phyloP scores from a whole-genome alignment of 1,140 invertebrate species.

The Drosophila persimilis region DNA sequence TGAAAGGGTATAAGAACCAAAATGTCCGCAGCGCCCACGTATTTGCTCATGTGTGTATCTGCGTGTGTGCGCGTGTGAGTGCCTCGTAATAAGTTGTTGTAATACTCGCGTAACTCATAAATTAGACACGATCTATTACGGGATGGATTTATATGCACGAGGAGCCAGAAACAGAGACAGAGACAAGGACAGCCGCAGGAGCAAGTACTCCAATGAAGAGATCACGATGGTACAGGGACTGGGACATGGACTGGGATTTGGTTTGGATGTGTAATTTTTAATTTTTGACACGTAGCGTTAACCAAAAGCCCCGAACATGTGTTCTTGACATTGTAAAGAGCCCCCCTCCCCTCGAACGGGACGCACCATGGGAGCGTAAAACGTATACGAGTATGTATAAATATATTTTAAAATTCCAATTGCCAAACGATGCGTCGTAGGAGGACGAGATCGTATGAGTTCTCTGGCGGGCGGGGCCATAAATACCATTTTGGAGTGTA shows the following conservation, averaged over 20 bases:
- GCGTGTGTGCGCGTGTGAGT: no score
- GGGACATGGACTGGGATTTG: background rate
- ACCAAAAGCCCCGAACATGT: constrained; percentile 51
- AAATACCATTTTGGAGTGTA: constrained; percentile 58
- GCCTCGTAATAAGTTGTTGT: constrained; percentile 52
- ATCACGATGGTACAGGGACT: constrained; percentile 3
- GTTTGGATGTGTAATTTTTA: constrained; percentile 46
- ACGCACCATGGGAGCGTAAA: constrained; percentile 18
- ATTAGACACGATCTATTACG: constrained; percentile 74
- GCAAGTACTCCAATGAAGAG: constrained; percentile 2
- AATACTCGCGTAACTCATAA: constrained; percentile 57
- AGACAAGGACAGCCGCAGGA: background rate
- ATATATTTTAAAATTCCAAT: constrained; percentile 65
- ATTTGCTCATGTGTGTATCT: constrained; percentile 24
- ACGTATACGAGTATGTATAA: constrained; percentile 35
- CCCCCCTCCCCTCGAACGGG: background rate
- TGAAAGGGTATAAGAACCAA: constrained; percentile 1
- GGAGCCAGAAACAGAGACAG: constrained; percentile 31
- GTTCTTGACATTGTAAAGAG: constrained; percentile 60
- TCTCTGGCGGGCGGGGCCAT: constrained; percentile 44
- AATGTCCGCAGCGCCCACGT: constrained; percentile 28
- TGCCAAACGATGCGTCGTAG: constrained; percentile 1
- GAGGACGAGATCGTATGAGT: constrained; percentile 50
- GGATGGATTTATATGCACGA: constrained; percentile 56
- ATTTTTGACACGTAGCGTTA: constrained; percentile 75